Evolutionary conservation across 2,888 invertebrate species (phyloP), one percentile per base, ranked within the genome.

Genomic region (Athrips mouffetella): DNA sequence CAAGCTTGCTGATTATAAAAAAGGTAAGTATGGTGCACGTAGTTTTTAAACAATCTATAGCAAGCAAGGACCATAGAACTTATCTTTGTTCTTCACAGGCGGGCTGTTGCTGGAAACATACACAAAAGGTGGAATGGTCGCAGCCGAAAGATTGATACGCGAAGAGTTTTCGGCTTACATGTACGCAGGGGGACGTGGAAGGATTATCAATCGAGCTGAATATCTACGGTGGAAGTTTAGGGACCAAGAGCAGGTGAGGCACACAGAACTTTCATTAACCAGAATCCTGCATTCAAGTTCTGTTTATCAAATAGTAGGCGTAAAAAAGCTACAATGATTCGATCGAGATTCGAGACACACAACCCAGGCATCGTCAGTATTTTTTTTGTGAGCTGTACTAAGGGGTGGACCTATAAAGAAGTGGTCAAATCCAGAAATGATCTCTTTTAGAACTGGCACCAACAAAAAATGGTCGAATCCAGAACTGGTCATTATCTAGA

Each of bases 171-270:
- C 94, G 0, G 91, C 95, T 6, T 92, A 97, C 66, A 96, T 96
- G 94, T 97, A 97, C 70, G 92, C 92, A 45, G 93, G 94, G 37
- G 97, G 97, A 1, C 92, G 93, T 62, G 96, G 96, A 0, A 91
- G 95, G 69, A 90, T 92, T 48, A 96, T 97, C 63, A 96, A 96
- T 79, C 89, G 96, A 20, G 94, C 96, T 0, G 97, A 97, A 70
- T 96, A 96, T 68, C 78, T 97, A 10, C 90, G 96, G 18, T 97
- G 97, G 97, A 96, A 96, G 78, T 96, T 94, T 73, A 90, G 96
- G 25, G 96, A 96, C 64, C 92, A 93, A 63, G 94, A 94, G 58
- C 93, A 94, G 87, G 94, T 92, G 7, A 23, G 16, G n/a, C n/a
- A n/a, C n/a, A n/a, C n/a, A n/a, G n/a, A n/a, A n/a, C n/a, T n/a